These are phyloP conservation scores for Python bivittatus DNA, from an alignment of 2,113 vertebrate genomes.

Conservation along the genomic window DNA sequence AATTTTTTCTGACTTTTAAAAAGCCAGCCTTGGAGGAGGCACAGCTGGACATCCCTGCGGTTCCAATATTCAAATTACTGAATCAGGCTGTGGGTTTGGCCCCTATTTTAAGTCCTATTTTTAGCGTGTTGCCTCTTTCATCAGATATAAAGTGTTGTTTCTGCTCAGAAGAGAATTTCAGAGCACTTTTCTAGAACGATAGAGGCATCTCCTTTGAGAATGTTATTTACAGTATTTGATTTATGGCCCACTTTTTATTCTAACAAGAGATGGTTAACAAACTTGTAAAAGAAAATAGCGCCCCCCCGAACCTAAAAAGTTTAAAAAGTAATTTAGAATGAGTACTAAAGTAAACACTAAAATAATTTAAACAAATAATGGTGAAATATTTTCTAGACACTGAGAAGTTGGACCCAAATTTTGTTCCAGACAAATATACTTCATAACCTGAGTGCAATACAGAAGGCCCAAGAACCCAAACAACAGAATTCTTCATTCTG, in stretches of 20 bases:
- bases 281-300: not conserved
- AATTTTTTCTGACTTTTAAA: not conserved
- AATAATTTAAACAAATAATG: not conserved
- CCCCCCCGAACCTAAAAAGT: not conserved
- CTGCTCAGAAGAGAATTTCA: not conserved
- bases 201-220: too few species aligned
- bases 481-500: too few species aligned
- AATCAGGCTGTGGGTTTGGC: not conserved
- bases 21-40: too few species aligned
- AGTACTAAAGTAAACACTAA: not conserved
- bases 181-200: not conserved
- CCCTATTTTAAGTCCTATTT: not conserved
- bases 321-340: not conserved
- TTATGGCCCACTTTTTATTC: too few species aligned
- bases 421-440: too few species aligned
- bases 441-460: too few species aligned
- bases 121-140: not conserved
- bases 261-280: not conserved
- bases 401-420: too few species aligned
- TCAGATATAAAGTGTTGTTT: not conserved
- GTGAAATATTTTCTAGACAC: too few species aligned
- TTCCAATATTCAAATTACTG: not conserved
- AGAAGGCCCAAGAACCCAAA: too few species aligned
- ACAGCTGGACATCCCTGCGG: not conserved
- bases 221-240: too few species aligned